phyloP scores from a whole-genome alignment of 2,797 vertebrate species.

The Acrocephalus scirpaceus region DNA sequence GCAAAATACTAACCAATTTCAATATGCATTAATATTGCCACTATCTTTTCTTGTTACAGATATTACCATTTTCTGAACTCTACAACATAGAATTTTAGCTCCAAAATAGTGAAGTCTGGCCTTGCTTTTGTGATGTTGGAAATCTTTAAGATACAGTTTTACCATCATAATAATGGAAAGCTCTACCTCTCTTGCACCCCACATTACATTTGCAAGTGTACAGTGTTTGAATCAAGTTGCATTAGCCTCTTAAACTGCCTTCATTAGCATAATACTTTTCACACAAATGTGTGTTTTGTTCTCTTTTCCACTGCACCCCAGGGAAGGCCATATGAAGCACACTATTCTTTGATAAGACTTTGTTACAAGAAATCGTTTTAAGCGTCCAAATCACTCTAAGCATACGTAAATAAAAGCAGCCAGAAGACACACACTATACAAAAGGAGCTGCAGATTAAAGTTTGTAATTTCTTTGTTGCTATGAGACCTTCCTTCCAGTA shows the following conservation, averaged over 20 bases:
- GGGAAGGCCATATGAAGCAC: not conserved
- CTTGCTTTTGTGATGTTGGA: not conserved
- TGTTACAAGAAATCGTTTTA: not conserved
- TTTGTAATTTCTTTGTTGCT: not conserved
- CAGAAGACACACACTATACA: not conserved
- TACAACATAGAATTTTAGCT: not conserved
- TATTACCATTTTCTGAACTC: not conserved
- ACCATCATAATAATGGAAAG: not conserved
- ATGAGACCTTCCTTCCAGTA: not conserved
- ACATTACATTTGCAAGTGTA: not conserved
- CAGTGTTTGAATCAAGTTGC: not conserved
- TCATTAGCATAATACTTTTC: not conserved
- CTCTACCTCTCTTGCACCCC: not conserved
- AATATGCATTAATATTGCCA: not conserved
- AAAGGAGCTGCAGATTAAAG: not conserved
- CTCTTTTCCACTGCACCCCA: not conserved
- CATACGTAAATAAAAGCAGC: not conserved
- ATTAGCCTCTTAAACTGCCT: not conserved
- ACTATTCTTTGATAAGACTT: not conserved
- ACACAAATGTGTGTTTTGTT: not conserved
- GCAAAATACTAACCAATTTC: not conserved
- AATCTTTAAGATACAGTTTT: not conserved
- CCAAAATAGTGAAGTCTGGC: not conserved
- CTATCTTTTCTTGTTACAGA: not conserved
- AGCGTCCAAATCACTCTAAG: not conserved